Evolutionary conservation across 1,140 invertebrate genomes (phyloP).

Genomic region (Drosophila sturtevanti): DNA sequence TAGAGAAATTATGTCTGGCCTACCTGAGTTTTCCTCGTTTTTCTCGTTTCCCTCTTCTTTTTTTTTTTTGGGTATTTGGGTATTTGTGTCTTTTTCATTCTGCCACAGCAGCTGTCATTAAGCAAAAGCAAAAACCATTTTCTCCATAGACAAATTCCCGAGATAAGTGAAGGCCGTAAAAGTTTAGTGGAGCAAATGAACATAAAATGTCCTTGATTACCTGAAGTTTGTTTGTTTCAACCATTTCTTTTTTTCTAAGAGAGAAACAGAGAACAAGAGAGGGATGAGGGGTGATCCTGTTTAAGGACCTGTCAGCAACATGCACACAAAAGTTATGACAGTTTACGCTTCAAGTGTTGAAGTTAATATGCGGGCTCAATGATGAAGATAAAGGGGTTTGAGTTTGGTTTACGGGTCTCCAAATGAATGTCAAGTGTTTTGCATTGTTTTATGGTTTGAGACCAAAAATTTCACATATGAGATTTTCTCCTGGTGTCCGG

Average conservation of each 20-base stretch:
- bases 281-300: slow-evolving; percentile 24
- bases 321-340: slow-evolving; percentile 47
- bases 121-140: slow-evolving; percentile 45
- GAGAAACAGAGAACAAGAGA: neutral
- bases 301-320: slow-evolving; percentile 67
- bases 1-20: slow-evolving; percentile 48
- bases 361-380: slow-evolving; percentile 15
- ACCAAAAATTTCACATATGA: neutral
- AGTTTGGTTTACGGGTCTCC: neutral
- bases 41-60: neutral
- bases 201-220: slow-evolving; percentile 74
- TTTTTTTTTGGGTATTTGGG: too few relatives aligned
- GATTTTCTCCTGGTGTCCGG: neutral
- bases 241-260: slow-evolving; percentile 24
- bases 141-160: slow-evolving; percentile 41
- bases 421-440: slow-evolving; percentile 19
- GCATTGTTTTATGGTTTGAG: neutral
- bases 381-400: neutral
- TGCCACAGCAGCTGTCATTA: slow-evolving; percentile 49
- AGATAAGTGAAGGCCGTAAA: slow-evolving; percentile 68
- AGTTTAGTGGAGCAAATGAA: slow-evolving; percentile 70
- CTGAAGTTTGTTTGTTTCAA: slow-evolving; percentile 35
- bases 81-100: neutral
- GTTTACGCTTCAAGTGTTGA: slow-evolving; percentile 47
- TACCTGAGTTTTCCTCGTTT: slow-evolving; percentile 9